Conservation (phyloP, 1,140 invertebrate genomes). For the Drosophila repletoides region DNA sequence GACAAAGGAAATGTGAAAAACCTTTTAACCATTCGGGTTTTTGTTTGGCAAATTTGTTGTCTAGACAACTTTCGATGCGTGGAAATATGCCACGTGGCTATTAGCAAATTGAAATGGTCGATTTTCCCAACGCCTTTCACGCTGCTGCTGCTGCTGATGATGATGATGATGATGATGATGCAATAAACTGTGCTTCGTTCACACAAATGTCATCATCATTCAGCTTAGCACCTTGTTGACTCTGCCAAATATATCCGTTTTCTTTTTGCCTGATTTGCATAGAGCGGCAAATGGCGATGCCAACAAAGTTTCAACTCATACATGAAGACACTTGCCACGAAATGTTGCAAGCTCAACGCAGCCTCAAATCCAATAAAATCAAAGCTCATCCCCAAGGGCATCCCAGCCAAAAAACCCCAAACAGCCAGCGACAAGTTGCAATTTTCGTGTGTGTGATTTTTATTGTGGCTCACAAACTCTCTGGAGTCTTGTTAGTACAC, state of each 20-base stretch:
- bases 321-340: slow-evolving; percentile 8
- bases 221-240: slow-evolving; percentile 21
- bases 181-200: slow-evolving; percentile 30
- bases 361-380: slow-evolving; percentile 44
- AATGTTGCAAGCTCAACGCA: slow-evolving; percentile 1
- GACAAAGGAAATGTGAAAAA: slow-evolving; percentile 46
- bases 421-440: slow-evolving; percentile 32
- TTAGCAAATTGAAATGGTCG: slow-evolving; percentile 67
- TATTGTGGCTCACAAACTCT: slow-evolving; percentile 51
- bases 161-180: slow-evolving; percentile 27
- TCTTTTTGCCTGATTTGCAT: slow-evolving; percentile 55
- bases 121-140: slow-evolving; percentile 30
- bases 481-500: slow-evolving; percentile 59
- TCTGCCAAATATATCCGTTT: slow-evolving; percentile 2
- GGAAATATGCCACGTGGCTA: slow-evolving; percentile 65
- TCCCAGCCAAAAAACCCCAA: too few relatives aligned
- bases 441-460: slow-evolving; percentile 56
- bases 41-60: slow-evolving; percentile 59
- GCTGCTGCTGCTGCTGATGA: background rate
- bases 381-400: slow-evolving; percentile 27
- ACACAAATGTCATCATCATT: slow-evolving; percentile 41
- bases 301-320: slow-evolving; percentile 51
- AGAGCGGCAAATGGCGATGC: slow-evolving; percentile 47
- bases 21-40: slow-evolving; percentile 52
- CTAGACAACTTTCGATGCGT: slow-evolving; percentile 56